Evolutionary conservation across 2,888 invertebrate species (phyloP).

Genomic region (Drosophila siamana): DNA sequence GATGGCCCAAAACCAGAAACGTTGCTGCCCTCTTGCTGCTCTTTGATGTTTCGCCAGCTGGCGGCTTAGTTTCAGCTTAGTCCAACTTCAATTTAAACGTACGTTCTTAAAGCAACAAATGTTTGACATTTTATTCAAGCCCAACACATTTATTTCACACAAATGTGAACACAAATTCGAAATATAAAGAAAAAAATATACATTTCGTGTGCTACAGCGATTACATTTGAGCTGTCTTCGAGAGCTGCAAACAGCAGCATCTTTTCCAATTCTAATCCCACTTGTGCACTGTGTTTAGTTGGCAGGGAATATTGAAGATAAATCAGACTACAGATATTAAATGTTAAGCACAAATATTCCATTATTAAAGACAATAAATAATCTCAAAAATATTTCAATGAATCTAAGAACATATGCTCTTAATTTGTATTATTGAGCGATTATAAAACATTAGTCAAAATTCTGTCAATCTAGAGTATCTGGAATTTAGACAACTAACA

Average conservation of each 20-base stretch:
- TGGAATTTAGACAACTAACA: neutral
- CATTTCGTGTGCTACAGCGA: neutral
- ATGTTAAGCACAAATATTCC: too few relatives aligned
- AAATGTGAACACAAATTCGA: neutral
- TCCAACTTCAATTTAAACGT: conserved; percentile 6
- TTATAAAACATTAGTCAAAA: too few relatives aligned
- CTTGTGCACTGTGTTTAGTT: too few relatives aligned
- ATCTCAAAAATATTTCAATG: too few relatives aligned
- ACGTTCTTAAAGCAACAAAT: conserved; percentile 5
- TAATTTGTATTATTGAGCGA: too few relatives aligned
- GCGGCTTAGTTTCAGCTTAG: conserved; percentile 24
- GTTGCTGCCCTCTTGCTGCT: conserved; percentile 16
- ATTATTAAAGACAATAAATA: too few relatives aligned
- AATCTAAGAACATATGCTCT: too few relatives aligned
- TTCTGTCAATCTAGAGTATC: neutral
- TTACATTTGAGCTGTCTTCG: neutral
- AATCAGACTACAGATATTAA: too few relatives aligned
- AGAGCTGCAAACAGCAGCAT: neutral
- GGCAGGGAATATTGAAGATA: too few relatives aligned
- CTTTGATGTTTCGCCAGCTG: conserved; percentile 41
- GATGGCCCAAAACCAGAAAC: conserved; percentile 7
- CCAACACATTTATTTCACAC: neutral
- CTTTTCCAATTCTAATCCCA: neutral
- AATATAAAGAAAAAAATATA: neutral
- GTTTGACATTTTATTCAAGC: neutral